Base-by-base conservation (phyloP, 2,888 invertebrate species). In the Zygogramma bicolorata region DNA sequence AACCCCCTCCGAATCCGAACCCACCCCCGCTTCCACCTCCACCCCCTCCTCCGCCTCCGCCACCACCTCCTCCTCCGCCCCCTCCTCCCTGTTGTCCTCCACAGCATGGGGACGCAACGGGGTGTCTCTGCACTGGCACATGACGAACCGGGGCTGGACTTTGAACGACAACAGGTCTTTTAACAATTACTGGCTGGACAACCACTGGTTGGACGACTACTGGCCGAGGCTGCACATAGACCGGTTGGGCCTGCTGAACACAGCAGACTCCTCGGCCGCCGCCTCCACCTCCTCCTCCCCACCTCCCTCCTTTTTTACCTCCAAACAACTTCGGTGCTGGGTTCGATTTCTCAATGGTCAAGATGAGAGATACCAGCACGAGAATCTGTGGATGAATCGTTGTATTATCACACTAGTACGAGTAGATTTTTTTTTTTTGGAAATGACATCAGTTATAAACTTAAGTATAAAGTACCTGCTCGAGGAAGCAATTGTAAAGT, bases 1-100 rank as follows among this genome's bases (percentile, higher is more conserved):
- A 68, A 27, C 73, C 75, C 13, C 67, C 61, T 27, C 75, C 68
- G 57, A 62, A 65, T 58, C 68, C 70, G 25, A 40, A 60, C 20
- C 67, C 67, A 13, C 69, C 62, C 1, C 73, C 73, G 2, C 40
- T 29, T 18, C 73, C 73, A 7, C 66, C 40, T n/a, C 70, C 69
- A 3, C 74, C 61, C 22, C 71, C 70, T 6, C 68, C 62, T 20
- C 73, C 66, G 27, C 66, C 66, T 1, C 66, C 66, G 1, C 66
- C 66, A 3, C 58, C 66, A 10, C 46, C 65, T 20, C 67, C 67
- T 1, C 60, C 59, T 29, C 67, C 67, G 22, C 59, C 40, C 15
- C 59, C 46, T 38, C 59, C 67, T 2, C 59, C 59, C 13, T 25
- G 42, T 4, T 68, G 61, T 1, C 60, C 60, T n/a, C 60, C 61